phyloP scores from a whole-genome alignment of 2,113 vertebrate genomes.

The Siphamia tubifer region DNA sequence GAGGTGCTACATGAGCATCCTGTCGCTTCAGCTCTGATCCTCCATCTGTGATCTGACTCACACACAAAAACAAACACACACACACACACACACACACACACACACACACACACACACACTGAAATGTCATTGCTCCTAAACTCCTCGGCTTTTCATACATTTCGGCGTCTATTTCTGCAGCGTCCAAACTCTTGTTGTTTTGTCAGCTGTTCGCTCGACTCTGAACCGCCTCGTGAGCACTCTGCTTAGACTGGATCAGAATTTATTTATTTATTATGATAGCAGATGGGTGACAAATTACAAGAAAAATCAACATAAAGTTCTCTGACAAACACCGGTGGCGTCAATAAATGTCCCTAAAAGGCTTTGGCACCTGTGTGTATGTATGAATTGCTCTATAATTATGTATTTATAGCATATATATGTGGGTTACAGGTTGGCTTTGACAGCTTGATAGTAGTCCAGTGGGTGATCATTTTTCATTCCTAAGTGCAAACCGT shows the following conservation, averaged over 20 bases:
- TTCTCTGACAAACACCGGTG: too few species aligned
- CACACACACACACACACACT: conserved; percentile 10
- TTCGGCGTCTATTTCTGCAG: not conserved
- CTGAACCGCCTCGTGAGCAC: not conserved
- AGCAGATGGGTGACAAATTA: too few species aligned
- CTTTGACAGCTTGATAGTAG: too few species aligned
- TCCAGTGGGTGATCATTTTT: too few species aligned
- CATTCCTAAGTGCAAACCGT: too few species aligned
- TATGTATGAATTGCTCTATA: too few species aligned
- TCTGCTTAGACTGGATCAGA: not conserved
- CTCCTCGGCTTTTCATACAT: not conserved
- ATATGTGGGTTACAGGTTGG: too few species aligned
- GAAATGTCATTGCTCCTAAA: conserved; percentile 33
- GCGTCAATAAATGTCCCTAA: too few species aligned
- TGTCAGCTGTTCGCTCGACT: not conserved
- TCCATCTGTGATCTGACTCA: conserved; percentile 77
- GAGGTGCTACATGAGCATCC: conserved; percentile 77
- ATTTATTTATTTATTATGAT: too few species aligned
- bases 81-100: conserved; percentile 51
- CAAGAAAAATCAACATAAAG: too few species aligned
- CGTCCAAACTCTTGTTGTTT: not conserved
- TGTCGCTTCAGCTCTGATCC: conserved; percentile 59
- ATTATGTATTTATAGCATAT: too few species aligned
- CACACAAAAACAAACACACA: conserved; percentile 27
- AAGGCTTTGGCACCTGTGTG: too few species aligned